These are phyloP conservation scores for Chalcosyrphus nemorum DNA, from an alignment of 2,888 invertebrate species.

Conservation along the genomic window DNA sequence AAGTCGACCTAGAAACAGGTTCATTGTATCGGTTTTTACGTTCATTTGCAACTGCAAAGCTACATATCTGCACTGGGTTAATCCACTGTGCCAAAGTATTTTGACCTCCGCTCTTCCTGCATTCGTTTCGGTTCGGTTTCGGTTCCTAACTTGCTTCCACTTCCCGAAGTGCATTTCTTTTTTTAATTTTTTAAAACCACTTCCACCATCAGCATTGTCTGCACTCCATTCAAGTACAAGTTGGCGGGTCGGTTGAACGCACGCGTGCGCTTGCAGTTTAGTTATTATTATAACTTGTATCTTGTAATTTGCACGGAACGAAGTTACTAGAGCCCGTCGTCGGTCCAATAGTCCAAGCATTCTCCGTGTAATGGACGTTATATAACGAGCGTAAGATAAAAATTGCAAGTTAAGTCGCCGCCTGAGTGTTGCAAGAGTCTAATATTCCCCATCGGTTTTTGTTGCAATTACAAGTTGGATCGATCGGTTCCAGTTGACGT, in stretches of 20 bases:
- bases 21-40: slow-evolving; percentile 24
- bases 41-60: not conserved
- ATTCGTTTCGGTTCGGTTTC: slow-evolving; percentile 38
- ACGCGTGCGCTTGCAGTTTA: slow-evolving; percentile 26
- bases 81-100: slow-evolving; percentile 32
- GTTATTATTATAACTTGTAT: slow-evolving; percentile 18
- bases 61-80: not conserved
- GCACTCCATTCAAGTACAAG: slow-evolving; percentile 43
- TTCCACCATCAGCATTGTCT: slow-evolving; percentile 25
- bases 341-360: slow-evolving; percentile 46
- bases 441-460: slow-evolving; percentile 44
- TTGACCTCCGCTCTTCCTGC: slow-evolving; percentile 61
- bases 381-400: slow-evolving; percentile 56
- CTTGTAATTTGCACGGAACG: slow-evolving; percentile 63
- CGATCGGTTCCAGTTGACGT: slow-evolving; percentile 1
- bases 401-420: slow-evolving; percentile 59
- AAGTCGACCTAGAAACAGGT: slow-evolving; percentile 44
- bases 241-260: slow-evolving; percentile 33
- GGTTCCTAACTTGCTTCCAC: slow-evolving; percentile 62
- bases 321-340: slow-evolving; percentile 58
- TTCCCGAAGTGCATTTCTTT: slow-evolving; percentile 54
- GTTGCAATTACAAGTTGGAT: slow-evolving; percentile 53
- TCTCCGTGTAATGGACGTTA: slow-evolving; percentile 46
- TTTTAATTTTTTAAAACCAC: too few relatives aligned
- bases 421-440: slow-evolving; percentile 47